Percentiles rank a stretch among this genome's conserved stretches.
phyloP scores from a whole-genome alignment of 2,797 vertebrate genomes.

The Myoxocephalus aenaeus region DNA sequence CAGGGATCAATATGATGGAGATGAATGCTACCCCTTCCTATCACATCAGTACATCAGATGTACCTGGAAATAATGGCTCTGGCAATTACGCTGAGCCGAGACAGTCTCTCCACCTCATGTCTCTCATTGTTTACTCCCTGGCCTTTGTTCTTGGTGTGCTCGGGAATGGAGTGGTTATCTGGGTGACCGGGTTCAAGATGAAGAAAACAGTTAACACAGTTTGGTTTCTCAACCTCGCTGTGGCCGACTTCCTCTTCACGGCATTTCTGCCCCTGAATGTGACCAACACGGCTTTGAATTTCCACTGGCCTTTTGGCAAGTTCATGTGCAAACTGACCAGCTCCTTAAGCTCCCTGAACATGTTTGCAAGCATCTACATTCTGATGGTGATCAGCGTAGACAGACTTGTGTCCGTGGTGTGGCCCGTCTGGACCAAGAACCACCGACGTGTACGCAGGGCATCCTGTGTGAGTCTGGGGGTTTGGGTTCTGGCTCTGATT shows the following conservation, averaged over 20 bases:
- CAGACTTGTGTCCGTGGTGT: slow-evolving; percentile 87
- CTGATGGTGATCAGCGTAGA: slow-evolving; percentile 91
- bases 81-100: slow-evolving; percentile 40
- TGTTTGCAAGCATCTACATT: slow-evolving; percentile 92
- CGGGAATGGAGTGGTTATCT: slow-evolving; percentile 87
- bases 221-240: slow-evolving; percentile 91
- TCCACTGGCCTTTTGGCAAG: slow-evolving; percentile 91
- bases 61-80: slow-evolving; percentile 30
- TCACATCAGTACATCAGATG: slow-evolving; percentile 54
- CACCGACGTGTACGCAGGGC: slow-evolving; percentile 82
- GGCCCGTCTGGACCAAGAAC: slow-evolving; percentile 90
- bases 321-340: slow-evolving; percentile 92
- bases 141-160: slow-evolving; percentile 10
- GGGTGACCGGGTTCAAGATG: slow-evolving; percentile 81
- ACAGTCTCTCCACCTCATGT: slow-evolving; percentile 70
- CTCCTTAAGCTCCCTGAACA: slow-evolving; percentile 86
- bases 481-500: slow-evolving; percentile 85
- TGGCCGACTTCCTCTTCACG: slow-evolving; percentile 92
- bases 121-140: background rate
- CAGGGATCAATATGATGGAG: too few species aligned
- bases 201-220: slow-evolving; percentile 90
- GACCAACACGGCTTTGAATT: slow-evolving; percentile 83
- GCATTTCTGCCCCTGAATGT: slow-evolving; percentile 89
- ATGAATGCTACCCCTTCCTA: too few species aligned
- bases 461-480: slow-evolving; percentile 75